A percentile compares a stretch with the other conserved stretches of the same genome.
Evolutionary conservation across 2,113 vertebrate species (phyloP).

Genomic region (Illadopsis cleaveri): DNA sequence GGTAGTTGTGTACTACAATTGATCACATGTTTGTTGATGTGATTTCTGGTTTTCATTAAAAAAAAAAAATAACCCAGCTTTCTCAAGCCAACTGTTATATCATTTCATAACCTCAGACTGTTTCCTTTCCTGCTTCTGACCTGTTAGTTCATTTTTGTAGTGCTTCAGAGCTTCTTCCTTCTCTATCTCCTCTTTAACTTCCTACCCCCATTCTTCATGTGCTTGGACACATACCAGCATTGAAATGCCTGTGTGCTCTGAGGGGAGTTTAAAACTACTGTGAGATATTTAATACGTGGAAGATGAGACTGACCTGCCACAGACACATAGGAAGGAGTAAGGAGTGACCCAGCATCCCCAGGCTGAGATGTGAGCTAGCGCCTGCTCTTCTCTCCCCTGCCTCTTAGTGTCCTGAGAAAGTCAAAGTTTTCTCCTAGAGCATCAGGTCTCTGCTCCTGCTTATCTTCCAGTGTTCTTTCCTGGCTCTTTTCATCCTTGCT

Average conservation of each 20-base stretch:
- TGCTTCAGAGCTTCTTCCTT: neutral
- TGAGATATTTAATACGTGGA: conserved; percentile 2
- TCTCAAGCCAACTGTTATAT: neutral
- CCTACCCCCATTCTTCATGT: neutral
- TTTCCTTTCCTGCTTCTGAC: conserved; percentile 13
- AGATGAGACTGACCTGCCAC: neutral
- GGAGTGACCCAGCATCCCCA: neutral
- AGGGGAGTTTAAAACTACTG: neutral
- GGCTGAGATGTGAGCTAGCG: neutral
- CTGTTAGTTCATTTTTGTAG: neutral
- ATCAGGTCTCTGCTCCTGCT: neutral
- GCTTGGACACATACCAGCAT: conserved; percentile 2
- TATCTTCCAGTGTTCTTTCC: neutral
- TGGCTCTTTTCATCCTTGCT: neutral
- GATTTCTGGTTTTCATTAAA: neutral
- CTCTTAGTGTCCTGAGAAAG: neutral
- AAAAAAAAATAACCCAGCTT: neutral
- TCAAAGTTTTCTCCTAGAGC: neutral
- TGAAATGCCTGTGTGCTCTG: neutral
- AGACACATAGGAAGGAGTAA: neutral
- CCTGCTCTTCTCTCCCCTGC: neutral
- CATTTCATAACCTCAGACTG: neutral
- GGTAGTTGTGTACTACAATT: neutral
- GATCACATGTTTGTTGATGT: neutral
- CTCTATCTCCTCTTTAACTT: conserved; percentile 34